Base-by-base conservation (phyloP, 1,140 invertebrate species). In the Drosophila pseudoobscura region DNA sequence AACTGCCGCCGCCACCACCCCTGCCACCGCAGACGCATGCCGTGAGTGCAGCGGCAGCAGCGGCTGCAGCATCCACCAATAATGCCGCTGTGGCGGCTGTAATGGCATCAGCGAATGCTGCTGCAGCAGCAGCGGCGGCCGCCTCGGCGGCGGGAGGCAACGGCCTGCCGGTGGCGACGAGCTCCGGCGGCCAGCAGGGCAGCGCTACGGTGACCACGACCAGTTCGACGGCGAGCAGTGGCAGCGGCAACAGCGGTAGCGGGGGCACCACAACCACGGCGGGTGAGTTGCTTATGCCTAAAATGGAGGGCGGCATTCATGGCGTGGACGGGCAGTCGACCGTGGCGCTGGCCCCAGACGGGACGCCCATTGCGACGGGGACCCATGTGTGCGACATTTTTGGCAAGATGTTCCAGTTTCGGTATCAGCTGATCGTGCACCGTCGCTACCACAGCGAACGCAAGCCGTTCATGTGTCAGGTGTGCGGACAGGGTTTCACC, bases 391-490 rank as follows among this genome's bases (percentile, higher is more conserved):
- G 96, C 89, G 96, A 96, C 91, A 93, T 97, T 56, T 97, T 96
- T 80, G 95, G 95, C 45, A 96, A 96, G 92, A 95, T 96, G 91
- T 97, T 97, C 91, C 96, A 96, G 78, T 97, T 95, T 91, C 94
- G 96, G 31, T 97, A 97, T 92, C 96, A 97, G 80, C 93, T 97
- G 53, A 97, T 97, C 79, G 96, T 97, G 11, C 96, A 92, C 77
- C 85, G 96, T 75, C 93, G 96, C 75, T 97, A 97, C 88, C 96
- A 97, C 76, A 96, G 94, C n/a, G 96, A 96, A 91, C 93, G 95
- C 65, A 97, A 97, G 91, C 96, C 96, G 56, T 96, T 96, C 78
- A 96, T 95, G 52, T 97, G 96, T 92, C 96, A 96, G 93, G 95
- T 96, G 15, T 97, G 96, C 76, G 96, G 96, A 15, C 95, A 96